Evolutionary conservation across 2,797 vertebrate species (phyloP).

Genomic region (Bradypus variegatus): DNA sequence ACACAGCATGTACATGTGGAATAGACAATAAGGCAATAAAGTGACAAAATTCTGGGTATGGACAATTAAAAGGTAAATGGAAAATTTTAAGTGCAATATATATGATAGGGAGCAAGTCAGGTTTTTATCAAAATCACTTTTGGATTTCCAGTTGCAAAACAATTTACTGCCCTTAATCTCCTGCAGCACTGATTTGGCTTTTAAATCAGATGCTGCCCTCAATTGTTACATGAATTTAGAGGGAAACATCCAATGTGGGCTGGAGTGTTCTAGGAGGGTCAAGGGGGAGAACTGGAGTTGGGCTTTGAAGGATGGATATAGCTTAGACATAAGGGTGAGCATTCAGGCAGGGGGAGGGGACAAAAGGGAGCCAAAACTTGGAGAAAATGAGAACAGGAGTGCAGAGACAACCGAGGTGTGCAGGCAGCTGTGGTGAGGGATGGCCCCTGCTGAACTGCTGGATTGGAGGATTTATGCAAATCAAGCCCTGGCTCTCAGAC

Average conservation of each 20-base stretch:
- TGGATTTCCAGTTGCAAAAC: neutral
- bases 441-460: neutral
- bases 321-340: neutral
- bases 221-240: neutral
- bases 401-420: neutral
- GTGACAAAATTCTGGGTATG: neutral
- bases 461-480: no score
- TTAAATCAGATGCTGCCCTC: neutral
- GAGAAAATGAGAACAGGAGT: neutral
- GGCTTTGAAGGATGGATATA: neutral
- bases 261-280: neutral
- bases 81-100: neutral
- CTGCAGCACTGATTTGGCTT: neutral
- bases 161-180: neutral
- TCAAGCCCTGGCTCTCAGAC: neutral
- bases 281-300: neutral
- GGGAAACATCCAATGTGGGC: accelerated
- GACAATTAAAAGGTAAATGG: neutral
- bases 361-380: accelerated
- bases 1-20: neutral
- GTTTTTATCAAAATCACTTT: neutral
- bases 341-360: neutral
- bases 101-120: neutral
- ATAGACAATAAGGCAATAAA: neutral
- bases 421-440: neutral